Evolutionary conservation across 2,797 vertebrate species (phyloP), one percentile per base, ranked within the genome.

Genomic region (Gymnopithys bicolor): DNA sequence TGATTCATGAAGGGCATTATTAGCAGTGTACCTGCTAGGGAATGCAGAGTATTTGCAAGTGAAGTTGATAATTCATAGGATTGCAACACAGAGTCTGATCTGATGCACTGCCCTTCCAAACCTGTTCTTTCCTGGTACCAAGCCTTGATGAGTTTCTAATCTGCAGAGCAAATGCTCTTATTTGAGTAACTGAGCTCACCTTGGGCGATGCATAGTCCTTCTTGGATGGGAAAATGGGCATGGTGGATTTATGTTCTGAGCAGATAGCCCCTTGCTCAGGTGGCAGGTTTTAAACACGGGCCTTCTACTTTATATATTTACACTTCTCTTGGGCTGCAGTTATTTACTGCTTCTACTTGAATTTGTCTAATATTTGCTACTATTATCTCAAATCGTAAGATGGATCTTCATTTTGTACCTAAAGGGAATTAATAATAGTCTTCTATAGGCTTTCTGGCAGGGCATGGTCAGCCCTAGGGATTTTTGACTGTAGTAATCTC

Each of bases 401-500:
- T 45, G 8, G 16, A 35, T 90, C 67, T 83, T 93, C 7, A 62
- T 64, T 90, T 84, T 71, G 27, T 83, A 68, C 46, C 59, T 83
- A 33, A 80, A 55, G 45, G n/a, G 66, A 87, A 39, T 89, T 89
- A 87, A 76, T 84, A 71, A 63, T 67, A 1, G 1, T 64, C 24
- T 71, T 89, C 49, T 66, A 22, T 62, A 68, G 73, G 56, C 30
- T 78, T 90, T 90, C 71, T 95, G 56, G 25, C 41, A 74, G 78
- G 63, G 14, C 63, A 21, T 28, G 68, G 52, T 62, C 67, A 71
- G 37, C 68, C 41, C 37, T 87, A 55, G 41, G 79, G 79, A 49
- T 68, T 66, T 53, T 75, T 75, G 45, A 82, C 62, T 81, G 33
- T 87, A 60, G 67, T 90, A 94, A 87, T 87, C 84, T 87, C 35